These are phyloP conservation scores for Oxyruncus cristatus DNA, from an alignment of 2,113 vertebrate genomes.

Conservation along the genomic window DNA sequence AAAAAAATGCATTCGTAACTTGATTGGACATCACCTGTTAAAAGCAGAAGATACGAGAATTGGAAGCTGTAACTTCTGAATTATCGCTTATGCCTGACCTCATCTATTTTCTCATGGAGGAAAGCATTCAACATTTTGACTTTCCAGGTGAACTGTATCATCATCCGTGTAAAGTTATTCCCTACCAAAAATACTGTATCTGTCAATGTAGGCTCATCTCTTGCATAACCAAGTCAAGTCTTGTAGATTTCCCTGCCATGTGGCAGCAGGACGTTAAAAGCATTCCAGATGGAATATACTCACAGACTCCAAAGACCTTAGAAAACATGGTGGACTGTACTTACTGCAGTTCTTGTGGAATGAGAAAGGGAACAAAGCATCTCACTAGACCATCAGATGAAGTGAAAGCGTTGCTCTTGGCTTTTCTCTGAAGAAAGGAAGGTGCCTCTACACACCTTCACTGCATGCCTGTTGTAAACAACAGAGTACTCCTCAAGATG, in stretches of 20 bases:
- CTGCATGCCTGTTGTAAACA: not conserved
- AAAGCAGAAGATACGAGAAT: not conserved
- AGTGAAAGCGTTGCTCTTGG: not conserved
- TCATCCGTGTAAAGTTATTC: not conserved
- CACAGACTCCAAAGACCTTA: fast-evolving
- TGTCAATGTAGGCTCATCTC: not conserved
- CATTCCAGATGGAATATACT: not conserved
- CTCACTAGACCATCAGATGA: not conserved
- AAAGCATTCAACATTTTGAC: not conserved
- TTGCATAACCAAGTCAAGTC: not conserved
- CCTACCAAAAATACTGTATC: not conserved
- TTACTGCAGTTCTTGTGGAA: not conserved
- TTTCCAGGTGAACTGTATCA: not conserved
- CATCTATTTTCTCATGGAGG: not conserved
- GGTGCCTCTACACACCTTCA: not conserved
- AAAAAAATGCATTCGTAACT: not conserved
- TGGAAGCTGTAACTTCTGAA: not conserved
- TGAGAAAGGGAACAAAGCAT: not conserved
- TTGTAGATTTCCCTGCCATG: not conserved
- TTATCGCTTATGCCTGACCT: not conserved
- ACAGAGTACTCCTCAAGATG: not conserved
- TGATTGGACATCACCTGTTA: not conserved
- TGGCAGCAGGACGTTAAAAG: not conserved
- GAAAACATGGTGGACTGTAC: not conserved
- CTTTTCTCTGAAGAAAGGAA: not conserved